A percentile compares a stretch with the other conserved stretches of the same genome.
phyloP scores from a whole-genome alignment of 2,797 vertebrate species.

The Erithacus rubecula region DNA sequence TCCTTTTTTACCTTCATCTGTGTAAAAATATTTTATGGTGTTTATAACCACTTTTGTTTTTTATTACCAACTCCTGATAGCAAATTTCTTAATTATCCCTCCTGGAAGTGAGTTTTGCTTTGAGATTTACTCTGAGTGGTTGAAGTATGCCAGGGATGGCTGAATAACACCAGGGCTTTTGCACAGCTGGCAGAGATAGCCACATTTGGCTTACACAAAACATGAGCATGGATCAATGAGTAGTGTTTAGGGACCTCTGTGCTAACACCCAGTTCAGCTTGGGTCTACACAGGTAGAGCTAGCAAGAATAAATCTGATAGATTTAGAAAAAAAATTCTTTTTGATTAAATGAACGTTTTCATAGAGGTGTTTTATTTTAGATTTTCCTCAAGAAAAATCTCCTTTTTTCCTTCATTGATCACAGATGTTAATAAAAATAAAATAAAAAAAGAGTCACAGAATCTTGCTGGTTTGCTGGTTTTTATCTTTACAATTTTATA shows the following conservation, averaged over 20 bases:
- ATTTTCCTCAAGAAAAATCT: background rate
- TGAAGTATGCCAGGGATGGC: background rate
- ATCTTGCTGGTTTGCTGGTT: rapidly evolving
- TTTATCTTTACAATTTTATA: background rate
- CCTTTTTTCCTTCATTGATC: background rate
- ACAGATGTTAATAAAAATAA: background rate
- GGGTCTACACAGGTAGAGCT: background rate
- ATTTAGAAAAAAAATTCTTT: background rate
- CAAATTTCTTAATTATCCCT: background rate
- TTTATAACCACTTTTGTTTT: background rate
- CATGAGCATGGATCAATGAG: background rate
- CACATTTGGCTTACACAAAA: background rate
- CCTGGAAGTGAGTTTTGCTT: background rate
- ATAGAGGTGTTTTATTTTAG: background rate
- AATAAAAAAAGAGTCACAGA: background rate
- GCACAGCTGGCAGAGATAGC: background rate
- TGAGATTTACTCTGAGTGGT: background rate
- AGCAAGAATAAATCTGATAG: background rate
- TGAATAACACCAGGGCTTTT: background rate
- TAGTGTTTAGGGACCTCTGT: background rate
- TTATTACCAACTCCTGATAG: background rate
- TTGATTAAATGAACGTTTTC: background rate
- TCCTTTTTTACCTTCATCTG: background rate
- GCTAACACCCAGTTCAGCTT: background rate
- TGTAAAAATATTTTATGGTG: background rate